Evolutionary conservation across 2,888 invertebrate species (phyloP).

Genomic region (Hirtodrosophila alboralis): DNA sequence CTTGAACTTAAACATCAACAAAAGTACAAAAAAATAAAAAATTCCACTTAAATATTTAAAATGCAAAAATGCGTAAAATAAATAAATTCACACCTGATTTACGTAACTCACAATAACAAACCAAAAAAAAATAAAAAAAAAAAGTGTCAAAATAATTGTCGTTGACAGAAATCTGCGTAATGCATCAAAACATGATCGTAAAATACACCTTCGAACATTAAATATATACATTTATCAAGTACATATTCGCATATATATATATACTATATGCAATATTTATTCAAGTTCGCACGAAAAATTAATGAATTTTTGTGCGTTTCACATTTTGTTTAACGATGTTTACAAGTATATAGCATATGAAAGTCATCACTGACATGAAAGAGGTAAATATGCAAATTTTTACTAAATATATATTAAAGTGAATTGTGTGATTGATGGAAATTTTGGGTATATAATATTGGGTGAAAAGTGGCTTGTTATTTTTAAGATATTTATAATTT

Average conservation of each 20-base stretch:
- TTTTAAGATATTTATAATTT: no score
- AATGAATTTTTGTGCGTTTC: slow-evolving; percentile 29
- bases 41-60: slow-evolving; percentile 46
- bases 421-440: slow-evolving; percentile 21
- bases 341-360: slow-evolving; percentile 31
- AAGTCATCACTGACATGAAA: slow-evolving; percentile 27
- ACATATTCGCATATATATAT: no score
- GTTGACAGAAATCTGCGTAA: slow-evolving; percentile 56
- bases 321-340: slow-evolving; percentile 22
- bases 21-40: slow-evolving; percentile 14
- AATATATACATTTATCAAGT: slow-evolving; percentile 29
- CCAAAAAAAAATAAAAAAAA: slow-evolving; percentile 15
- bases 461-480: no score
- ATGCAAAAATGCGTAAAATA: slow-evolving; percentile 63
- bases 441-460: no score
- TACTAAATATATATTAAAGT: not conserved
- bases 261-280: slow-evolving; percentile 25
- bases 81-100: slow-evolving; percentile 74
- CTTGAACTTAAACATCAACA: slow-evolving; percentile 60
- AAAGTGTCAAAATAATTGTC: slow-evolving; percentile 74
- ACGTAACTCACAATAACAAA: slow-evolving; percentile 54
- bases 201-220: slow-evolving; percentile 34
- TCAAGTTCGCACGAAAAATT: slow-evolving; percentile 56
- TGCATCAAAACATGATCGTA: slow-evolving; percentile 46
- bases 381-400: slow-evolving; percentile 10